A percentile compares a stretch with the other conserved stretches of the same genome.
These are phyloP conservation scores for Julus scanicus DNA, from an alignment of 2,888 invertebrate genomes.

Conservation along the genomic window DNA sequence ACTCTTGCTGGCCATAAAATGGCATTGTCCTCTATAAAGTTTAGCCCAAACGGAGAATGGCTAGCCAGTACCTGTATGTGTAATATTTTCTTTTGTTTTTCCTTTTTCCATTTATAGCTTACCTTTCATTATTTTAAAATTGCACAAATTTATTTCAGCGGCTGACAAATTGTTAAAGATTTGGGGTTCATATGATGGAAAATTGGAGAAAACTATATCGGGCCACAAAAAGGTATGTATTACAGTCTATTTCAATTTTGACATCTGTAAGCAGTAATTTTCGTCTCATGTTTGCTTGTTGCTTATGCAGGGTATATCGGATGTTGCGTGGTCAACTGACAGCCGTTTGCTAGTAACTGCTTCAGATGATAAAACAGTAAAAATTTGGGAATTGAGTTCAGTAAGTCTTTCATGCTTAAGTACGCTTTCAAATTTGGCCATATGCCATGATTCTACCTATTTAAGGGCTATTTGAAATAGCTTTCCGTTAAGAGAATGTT, in stretches of 20 bases:
- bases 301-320: slow-evolving; percentile 82
- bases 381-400: slow-evolving; percentile 97
- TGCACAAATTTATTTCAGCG: slow-evolving; percentile 72
- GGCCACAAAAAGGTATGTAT: slow-evolving; percentile 85
- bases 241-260: background rate
- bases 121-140: slow-evolving; percentile 52
- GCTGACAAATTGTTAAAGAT: slow-evolving; percentile 98
- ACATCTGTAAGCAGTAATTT: background rate
- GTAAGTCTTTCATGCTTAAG: slow-evolving; percentile 66
- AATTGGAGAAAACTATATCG: slow-evolving; percentile 97
- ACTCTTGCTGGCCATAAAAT: slow-evolving; percentile 98
- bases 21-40: slow-evolving; percentile 98
- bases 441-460: background rate
- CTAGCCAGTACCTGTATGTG: slow-evolving; percentile 95
- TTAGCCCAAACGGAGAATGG: slow-evolving; percentile 99
- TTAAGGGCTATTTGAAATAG: background rate
- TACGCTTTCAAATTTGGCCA: too few relatives aligned
- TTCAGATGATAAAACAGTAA: slow-evolving; percentile 93
- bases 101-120: background rate
- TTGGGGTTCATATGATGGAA: slow-evolving; percentile 99
- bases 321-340: slow-evolving; percentile 99
- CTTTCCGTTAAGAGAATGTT: slow-evolving; percentile 59
- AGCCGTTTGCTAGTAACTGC: slow-evolving; percentile 92
- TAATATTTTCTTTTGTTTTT: background rate
- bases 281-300: background rate